Evolutionary conservation across 1,140 invertebrate genomes (phyloP).

Genomic region (Phocides pigmalion): DNA sequence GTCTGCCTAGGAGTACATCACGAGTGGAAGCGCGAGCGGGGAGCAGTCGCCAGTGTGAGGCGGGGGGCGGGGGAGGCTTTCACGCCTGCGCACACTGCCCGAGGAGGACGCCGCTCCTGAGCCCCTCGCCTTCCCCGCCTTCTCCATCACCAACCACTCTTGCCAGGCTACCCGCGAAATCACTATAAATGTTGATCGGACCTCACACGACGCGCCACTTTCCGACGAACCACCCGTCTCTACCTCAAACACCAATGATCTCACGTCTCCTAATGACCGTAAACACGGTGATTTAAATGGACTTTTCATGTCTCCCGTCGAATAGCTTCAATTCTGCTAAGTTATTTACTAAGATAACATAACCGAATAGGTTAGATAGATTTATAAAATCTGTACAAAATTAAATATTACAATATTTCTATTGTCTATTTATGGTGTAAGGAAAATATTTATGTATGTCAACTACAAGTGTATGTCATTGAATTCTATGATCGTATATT

Average conservation of each 20-base stretch:
- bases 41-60: slow-evolving; percentile 78
- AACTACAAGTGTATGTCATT: too few species aligned
- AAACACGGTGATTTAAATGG: slow-evolving; percentile 33
- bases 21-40: slow-evolving; percentile 70
- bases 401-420: too few species aligned
- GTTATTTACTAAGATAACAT: too few species aligned
- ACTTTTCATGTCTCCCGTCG: slow-evolving; percentile 27
- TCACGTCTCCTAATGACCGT: slow-evolving; percentile 18
- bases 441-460: too few species aligned
- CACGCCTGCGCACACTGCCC: slow-evolving; percentile 71
- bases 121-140: slow-evolving; percentile 57
- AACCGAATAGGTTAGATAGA: too few species aligned
- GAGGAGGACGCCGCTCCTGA: slow-evolving; percentile 68
- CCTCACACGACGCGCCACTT: neutral
- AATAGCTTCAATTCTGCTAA: neutral
- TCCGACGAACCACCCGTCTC: neutral
- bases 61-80: slow-evolving; percentile 72
- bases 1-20: slow-evolving; percentile 66
- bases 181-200: slow-evolving; percentile 20
- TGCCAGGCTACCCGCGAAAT: slow-evolving; percentile 24
- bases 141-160: slow-evolving; percentile 23
- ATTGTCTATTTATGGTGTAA: too few species aligned
- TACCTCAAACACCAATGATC: slow-evolving; percentile 37
- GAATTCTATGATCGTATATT: too few species aligned
- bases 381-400: too few species aligned